phyloP scores from a whole-genome alignment of 2,888 invertebrate species.

The Cryptus armator region DNA sequence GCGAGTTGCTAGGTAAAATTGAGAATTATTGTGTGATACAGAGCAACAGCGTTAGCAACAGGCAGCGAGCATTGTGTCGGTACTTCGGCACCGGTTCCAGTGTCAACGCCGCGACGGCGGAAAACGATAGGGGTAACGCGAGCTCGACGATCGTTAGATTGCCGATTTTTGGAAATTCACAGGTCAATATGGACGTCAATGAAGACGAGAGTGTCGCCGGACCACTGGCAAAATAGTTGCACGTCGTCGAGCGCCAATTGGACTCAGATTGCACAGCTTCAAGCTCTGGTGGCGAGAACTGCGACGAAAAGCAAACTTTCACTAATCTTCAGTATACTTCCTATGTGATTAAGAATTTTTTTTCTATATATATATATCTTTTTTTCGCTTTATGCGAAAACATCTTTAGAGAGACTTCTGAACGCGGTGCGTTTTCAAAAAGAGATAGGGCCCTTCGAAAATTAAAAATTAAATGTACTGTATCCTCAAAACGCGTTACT shows the following conservation, averaged over 20 bases:
- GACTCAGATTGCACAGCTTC: conserved; percentile 98
- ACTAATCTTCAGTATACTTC: conserved; percentile 91
- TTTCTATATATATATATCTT: conserved; percentile 14
- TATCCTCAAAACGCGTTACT: too few relatives aligned
- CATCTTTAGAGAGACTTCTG: too few relatives aligned
- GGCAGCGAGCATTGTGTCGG: conserved; percentile 82
- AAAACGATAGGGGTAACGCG: conserved; percentile 54
- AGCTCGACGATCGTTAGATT: conserved; percentile 74
- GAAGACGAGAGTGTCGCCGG: conserved; percentile 91
- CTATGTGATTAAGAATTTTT: conserved; percentile 89
- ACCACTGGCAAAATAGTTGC: conserved; percentile 90
- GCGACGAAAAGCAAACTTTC: conserved; percentile 94
- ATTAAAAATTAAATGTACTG: too few relatives aligned
- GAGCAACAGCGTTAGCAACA: conserved; percentile 80
- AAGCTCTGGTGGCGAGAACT: conserved; percentile 97
- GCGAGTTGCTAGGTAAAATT: conserved; percentile 81
- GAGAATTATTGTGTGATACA: conserved; percentile 82
- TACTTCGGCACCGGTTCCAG: conserved; percentile 87
- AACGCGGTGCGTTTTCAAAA: too few relatives aligned
- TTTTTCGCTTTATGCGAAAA: neutral
- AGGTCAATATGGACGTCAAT: conserved; percentile 81
- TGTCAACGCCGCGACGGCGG: conserved; percentile 73
- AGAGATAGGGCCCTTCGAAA: too few relatives aligned
- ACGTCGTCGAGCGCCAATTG: conserved; percentile 90
- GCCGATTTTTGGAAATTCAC: conserved; percentile 81